A percentile compares a stretch with the other conserved stretches of the same genome.
Evolutionary conservation across 2,113 vertebrate genomes (phyloP).

Genomic region (Heterotilapia buettikoferi): DNA sequence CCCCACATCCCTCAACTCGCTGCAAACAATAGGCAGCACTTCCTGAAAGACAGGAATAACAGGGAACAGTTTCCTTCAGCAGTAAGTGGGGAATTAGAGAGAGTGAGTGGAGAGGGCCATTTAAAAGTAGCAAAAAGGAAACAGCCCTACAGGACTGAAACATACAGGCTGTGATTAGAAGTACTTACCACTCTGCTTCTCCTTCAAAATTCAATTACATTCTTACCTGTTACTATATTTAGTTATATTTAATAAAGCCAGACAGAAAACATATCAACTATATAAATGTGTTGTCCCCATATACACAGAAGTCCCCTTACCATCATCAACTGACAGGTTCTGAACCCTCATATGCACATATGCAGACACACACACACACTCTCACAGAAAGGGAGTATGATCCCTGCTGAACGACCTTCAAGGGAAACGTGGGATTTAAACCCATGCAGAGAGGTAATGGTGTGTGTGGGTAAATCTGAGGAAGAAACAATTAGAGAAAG

Average conservation of each 20-base stretch:
- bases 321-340: not conserved
- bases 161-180: not conserved
- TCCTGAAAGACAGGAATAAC: conserved; percentile 61
- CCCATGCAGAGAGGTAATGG: not conserved
- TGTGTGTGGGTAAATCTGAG: not conserved
- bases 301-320: conserved; percentile 21
- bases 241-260: not conserved
- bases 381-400: not conserved
- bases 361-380: not conserved
- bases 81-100: not conserved
- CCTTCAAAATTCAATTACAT: not conserved
- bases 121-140: not conserved
- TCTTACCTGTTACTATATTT: not conserved
- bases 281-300: not conserved
- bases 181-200: not conserved
- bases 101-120: not conserved
- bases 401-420: conserved; percentile 30
- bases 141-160: not conserved
- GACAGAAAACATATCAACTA: not conserved
- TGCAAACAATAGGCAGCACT: conserved; percentile 59
- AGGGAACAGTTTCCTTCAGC: conserved; percentile 54
- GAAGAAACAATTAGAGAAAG: not conserved
- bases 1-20: conserved; percentile 14
- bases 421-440: not conserved
- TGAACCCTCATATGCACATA: not conserved